A percentile compares a stretch with the other conserved stretches of the same genome.
These are phyloP conservation scores for Clarias macrocephalus DNA, from an alignment of 2,113 vertebrate species.

Conservation along the genomic window DNA sequence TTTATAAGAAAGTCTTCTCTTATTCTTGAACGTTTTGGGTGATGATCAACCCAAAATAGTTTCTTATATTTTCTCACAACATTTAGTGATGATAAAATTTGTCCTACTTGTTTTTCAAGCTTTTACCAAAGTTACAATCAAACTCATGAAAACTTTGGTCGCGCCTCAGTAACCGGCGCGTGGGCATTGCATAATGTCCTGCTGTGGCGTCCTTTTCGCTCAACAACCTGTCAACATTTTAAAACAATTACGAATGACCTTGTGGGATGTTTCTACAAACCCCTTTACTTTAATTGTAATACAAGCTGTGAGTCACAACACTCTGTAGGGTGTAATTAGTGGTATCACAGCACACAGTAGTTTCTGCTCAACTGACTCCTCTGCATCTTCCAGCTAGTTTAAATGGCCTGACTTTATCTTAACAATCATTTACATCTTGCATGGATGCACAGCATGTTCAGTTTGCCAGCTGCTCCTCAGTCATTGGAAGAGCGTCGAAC, in stretches of 20 bases:
- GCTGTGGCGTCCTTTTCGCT: neutral
- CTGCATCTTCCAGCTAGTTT: neutral
- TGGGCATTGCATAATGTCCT: neutral
- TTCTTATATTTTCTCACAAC: neutral
- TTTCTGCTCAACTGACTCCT: neutral
- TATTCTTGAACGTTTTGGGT: neutral
- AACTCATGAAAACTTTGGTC: neutral
- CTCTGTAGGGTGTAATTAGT: neutral
- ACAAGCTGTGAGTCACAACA: neutral
- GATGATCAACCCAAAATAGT: neutral
- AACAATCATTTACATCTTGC: neutral
- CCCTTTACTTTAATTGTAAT: neutral
- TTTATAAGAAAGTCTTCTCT: neutral
- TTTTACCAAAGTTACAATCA: neutral
- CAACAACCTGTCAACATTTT: neutral
- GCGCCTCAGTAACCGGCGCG: neutral
- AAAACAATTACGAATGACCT: slow-evolving; percentile 1
- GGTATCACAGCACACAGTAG: neutral
- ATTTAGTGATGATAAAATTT: neutral
- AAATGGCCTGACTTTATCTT: neutral
- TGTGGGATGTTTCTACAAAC: neutral
- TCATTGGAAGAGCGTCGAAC: neutral
- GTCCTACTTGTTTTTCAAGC: neutral
- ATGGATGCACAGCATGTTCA: neutral
- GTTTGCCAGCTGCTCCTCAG: neutral